Evolutionary conservation across 2,113 vertebrate species (phyloP).

Genomic region (Corapipo altera): DNA sequence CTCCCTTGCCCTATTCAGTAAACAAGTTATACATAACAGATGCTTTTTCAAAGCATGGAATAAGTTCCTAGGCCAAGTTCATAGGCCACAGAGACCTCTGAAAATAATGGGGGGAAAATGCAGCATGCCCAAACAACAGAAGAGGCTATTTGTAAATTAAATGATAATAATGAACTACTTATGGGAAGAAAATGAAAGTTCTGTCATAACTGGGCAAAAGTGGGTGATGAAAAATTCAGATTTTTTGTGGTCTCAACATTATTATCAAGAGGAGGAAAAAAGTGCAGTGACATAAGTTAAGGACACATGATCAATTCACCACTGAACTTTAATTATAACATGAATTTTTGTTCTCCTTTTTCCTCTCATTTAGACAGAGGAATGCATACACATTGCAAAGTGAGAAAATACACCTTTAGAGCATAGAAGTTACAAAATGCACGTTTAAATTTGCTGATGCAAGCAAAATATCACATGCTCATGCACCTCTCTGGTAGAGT

Average conservation of each 20-base stretch:
- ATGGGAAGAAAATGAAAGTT: not conserved
- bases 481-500: not conserved
- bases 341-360: not conserved
- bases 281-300: not conserved
- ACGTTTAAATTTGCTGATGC: not conserved
- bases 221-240: not conserved
- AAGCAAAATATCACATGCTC: not conserved
- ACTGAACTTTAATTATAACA: not conserved
- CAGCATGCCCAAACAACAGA: not conserved
- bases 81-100: not conserved
- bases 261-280: not conserved
- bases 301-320: not conserved
- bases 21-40: not conserved
- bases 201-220: not conserved
- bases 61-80: not conserved
- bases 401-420: not conserved
- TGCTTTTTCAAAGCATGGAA: not conserved
- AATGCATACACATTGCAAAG: not conserved
- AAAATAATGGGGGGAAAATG: not conserved
- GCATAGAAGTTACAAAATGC: not conserved
- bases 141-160: not conserved
- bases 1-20: not conserved
- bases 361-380: rapidly evolving
- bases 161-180: not conserved
- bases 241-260: not conserved